Percentiles rank a stretch among this genome's conserved stretches.
Evolutionary conservation across 2,797 vertebrate genomes (phyloP).

Genomic region (Tadarida brasiliensis): DNA sequence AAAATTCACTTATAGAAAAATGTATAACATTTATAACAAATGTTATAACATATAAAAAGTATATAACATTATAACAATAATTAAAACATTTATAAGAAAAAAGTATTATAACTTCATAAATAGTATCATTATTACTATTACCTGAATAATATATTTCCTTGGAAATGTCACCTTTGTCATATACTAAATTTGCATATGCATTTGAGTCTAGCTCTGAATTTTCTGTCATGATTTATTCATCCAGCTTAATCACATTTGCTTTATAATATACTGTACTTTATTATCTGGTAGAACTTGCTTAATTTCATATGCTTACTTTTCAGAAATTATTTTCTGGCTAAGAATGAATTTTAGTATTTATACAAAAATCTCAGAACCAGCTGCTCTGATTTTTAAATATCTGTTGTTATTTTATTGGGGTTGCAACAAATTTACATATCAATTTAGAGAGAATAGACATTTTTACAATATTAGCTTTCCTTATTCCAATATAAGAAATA

Average conservation of each 20-base stretch:
- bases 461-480: conserved; percentile 57
- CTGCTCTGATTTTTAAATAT: conserved; percentile 66
- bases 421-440: conserved; percentile 63
- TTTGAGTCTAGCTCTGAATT: conserved; percentile 52
- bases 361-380: conserved; percentile 66
- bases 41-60: neutral
- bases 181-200: conserved; percentile 50
- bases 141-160: conserved; percentile 47
- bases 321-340: conserved; percentile 33
- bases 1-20: conserved; percentile 22
- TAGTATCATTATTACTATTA: conserved; percentile 28
- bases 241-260: conserved; percentile 54
- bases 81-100: conserved; percentile 13
- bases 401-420: conserved; percentile 60
- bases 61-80: conserved; percentile 29
- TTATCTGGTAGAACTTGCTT: conserved; percentile 48
- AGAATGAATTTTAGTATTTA: conserved; percentile 66
- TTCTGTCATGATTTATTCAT: conserved; percentile 43
- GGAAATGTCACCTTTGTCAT: conserved; percentile 60
- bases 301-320: conserved; percentile 56
- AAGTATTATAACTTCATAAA: neutral
- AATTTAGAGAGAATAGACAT: conserved; percentile 55
- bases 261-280: conserved; percentile 44
- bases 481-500: conserved; percentile 22
- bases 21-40: neutral